These are phyloP conservation scores for Uria lomvia DNA, from an alignment of 2,113 vertebrate species.

Conservation along the genomic window DNA sequence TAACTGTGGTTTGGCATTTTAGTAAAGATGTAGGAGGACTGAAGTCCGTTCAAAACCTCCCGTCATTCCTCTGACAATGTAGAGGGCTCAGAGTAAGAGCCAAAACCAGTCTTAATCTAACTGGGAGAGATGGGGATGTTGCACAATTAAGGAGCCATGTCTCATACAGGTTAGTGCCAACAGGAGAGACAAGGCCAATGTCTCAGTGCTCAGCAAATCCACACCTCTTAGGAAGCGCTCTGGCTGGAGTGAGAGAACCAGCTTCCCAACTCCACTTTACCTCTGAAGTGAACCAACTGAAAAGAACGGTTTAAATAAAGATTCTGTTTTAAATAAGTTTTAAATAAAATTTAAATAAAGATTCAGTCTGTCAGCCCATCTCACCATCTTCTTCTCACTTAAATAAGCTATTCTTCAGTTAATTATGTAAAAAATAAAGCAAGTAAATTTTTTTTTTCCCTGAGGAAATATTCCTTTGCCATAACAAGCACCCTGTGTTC, in stretches of 20 bases:
- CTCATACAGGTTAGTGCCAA: not conserved
- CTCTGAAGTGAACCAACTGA: not conserved
- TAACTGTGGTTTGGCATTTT: not conserved
- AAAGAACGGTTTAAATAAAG: not conserved
- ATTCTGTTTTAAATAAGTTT: not conserved
- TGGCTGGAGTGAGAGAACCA: not conserved
- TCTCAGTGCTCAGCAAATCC: not conserved
- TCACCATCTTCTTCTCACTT: not conserved
- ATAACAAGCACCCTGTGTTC: not conserved
- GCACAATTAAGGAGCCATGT: not conserved
- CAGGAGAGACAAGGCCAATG: not conserved
- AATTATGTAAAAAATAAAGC: not conserved
- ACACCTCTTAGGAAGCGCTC: not conserved
- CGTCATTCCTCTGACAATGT: not conserved
- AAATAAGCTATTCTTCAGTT: not conserved
- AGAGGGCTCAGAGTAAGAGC: not conserved
- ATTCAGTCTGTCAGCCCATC: not conserved
- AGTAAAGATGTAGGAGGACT: not conserved
- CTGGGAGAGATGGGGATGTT: not conserved
- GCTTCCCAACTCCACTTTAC: not conserved
- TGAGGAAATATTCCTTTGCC: not conserved
- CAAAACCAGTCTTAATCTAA: not conserved
- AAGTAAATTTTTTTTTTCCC: not conserved
- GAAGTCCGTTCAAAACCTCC: not conserved
- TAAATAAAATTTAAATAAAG: not conserved